Base-by-base conservation (phyloP, 30 jellyfish, hydroid and myxozoan genomes). In the Chironex yamaguchii region DNA sequence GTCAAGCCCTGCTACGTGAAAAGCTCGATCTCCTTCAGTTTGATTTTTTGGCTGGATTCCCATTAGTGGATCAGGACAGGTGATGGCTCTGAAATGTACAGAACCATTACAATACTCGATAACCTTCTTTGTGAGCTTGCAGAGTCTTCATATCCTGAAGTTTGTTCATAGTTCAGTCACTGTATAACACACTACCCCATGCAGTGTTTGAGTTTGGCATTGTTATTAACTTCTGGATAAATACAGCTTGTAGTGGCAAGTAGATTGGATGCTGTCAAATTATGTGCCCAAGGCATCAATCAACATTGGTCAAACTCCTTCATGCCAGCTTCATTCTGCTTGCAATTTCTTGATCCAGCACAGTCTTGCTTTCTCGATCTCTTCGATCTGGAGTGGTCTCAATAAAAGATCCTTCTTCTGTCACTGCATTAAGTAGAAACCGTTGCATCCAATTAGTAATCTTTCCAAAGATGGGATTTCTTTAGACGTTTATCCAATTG, bases 321-420 rank as follows among this genome's bases (percentile, higher is more conserved):
- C 17, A 17, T 42, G 9, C 17, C 58, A 42, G 17, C 9, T 6
- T 42, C 9, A 17, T n/a, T 52, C 76, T 32, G 29, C 82, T 69
- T 87, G 96, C 32, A 35, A 35, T 65, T 33, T 52, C 27, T 65
- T 76, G 82, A 87, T 76, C 88, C 81, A 79, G 53, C 32, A 11
- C 12, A 34, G 75, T 3, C 35, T 72, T 3, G 54, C 67, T 36
- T 29, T 66, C 1, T 86, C 31, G 34, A 86, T 31, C 68, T 87
- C 96, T 34, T 77, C 92, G 24, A 82, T 78, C 25, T 36, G 34
- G 74, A 87, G 58, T 0, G 92, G 92, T 51, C 96, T 92, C n/a
- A n/a, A n/a, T n/a, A n/a, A n/a, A 23, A 17, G 65, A 66, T 65
- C 84, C 9, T 31, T 36, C 22, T 28, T 31, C 70, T 1, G 26